Conservation (phyloP, 2,797 vertebrate species). For the Pteronotus mesoamericanus region DNA sequence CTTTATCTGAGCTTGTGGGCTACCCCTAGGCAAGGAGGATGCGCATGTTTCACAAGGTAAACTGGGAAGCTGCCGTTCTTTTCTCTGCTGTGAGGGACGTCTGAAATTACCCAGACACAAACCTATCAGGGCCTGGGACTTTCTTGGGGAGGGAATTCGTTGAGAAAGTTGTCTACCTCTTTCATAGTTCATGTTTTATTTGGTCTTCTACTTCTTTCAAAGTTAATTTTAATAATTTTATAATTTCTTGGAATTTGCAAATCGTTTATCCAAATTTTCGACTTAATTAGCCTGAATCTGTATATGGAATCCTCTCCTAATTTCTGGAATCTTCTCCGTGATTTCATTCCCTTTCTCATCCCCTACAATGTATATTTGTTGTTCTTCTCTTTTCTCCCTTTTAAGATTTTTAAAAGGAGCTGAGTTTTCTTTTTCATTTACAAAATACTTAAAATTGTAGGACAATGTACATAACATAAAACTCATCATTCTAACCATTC, state of each 20-base stretch:
- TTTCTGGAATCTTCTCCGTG: not conserved
- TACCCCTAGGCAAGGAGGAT: no score
- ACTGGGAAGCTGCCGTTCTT: not conserved
- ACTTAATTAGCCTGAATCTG: not conserved
- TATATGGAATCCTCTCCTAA: not conserved
- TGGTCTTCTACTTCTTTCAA: not conserved
- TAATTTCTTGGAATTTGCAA: not conserved
- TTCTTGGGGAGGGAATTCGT: not conserved
- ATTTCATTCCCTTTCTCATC: not conserved
- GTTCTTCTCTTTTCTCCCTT: not conserved
- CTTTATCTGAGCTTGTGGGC: not conserved
- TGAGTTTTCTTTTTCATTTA: not conserved
- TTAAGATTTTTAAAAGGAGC: not conserved
- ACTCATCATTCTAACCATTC: not conserved
- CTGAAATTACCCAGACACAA: not conserved
- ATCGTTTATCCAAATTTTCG: not conserved
- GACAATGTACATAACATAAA: not conserved
- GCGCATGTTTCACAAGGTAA: not conserved
- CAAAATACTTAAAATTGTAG: not conserved
- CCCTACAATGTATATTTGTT: not conserved
- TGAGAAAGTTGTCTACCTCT: not conserved
- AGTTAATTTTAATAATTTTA: not conserved
- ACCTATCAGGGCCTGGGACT: not conserved
- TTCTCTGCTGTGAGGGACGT: not conserved
- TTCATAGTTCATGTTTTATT: not conserved